Evolutionary conservation across 2,797 vertebrate genomes (phyloP).

Genomic region (Odontamblyopus rebecca): DNA sequence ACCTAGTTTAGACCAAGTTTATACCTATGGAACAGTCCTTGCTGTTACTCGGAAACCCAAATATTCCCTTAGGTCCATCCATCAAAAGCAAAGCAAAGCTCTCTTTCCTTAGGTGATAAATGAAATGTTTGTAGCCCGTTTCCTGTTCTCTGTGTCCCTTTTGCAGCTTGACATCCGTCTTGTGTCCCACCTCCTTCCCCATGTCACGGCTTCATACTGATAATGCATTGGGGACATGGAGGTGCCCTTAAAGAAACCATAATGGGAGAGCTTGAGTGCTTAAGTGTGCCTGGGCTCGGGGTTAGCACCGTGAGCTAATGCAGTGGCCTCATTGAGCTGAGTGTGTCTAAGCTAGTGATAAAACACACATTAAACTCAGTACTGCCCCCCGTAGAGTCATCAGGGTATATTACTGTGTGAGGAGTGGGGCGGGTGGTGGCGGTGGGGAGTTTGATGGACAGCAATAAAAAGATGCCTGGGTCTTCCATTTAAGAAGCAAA

Average conservation of each 20-base stretch:
- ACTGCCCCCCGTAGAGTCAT: slow-evolving; percentile 46
- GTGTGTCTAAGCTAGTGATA: slow-evolving; percentile 56
- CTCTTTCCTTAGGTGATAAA: too few species aligned
- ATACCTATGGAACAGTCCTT: too few species aligned
- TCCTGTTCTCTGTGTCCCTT: slow-evolving; percentile 26
- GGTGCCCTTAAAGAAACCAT: slow-evolving; percentile 48
- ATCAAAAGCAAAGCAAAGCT: too few species aligned
- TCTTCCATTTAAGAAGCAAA: too few species aligned
- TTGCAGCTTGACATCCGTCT: slow-evolving; percentile 8
- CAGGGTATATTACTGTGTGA: too few species aligned
- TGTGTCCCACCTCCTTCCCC: slow-evolving; percentile 22
- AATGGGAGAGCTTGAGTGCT: slow-evolving; percentile 52
- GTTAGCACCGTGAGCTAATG: slow-evolving; percentile 48
- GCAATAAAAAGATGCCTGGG: too few species aligned
- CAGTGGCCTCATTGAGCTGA: slow-evolving; percentile 58
- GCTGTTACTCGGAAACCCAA: too few species aligned
- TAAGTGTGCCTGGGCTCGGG: slow-evolving; percentile 20
- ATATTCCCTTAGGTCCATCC: too few species aligned
- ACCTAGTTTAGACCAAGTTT: too few species aligned
- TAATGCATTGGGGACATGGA: slow-evolving; percentile 43
- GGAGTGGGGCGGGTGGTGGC: too few species aligned
- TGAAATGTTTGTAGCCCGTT: not conserved
- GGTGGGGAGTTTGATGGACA: too few species aligned
- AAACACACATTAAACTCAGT: slow-evolving; percentile 55
- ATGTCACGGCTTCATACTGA: slow-evolving; percentile 55